These are phyloP conservation scores for Mechanitis messenoides DNA, from an alignment of 2,888 invertebrate species.

Conservation along the genomic window DNA sequence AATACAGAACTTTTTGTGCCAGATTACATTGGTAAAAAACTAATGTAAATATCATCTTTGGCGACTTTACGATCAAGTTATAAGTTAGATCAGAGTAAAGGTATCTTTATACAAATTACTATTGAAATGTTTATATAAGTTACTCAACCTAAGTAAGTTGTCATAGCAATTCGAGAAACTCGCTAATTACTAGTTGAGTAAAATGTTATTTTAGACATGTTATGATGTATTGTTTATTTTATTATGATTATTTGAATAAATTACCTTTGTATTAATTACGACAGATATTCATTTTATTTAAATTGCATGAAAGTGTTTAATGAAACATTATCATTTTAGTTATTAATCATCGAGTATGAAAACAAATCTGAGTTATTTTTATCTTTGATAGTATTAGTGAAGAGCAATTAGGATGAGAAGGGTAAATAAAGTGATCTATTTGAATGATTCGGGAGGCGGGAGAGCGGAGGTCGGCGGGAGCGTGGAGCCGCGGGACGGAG, in stretches of 20 bases:
- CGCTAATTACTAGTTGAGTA: not conserved
- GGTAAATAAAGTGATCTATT: conserved; percentile 39
- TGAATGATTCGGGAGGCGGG: conserved; percentile 46
- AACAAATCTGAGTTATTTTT: conserved; percentile 18
- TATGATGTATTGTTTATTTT: too few relatives aligned
- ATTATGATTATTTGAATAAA: too few relatives aligned
- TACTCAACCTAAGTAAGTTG: conserved; percentile 1
- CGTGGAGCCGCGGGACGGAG: conserved; percentile 12
- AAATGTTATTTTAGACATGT: too few relatives aligned
- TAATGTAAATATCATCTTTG: conserved; percentile 30
- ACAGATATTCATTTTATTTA: too few relatives aligned
- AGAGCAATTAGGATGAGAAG: conserved; percentile 30
- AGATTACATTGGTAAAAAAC: not conserved
- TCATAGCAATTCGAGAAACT: not conserved
- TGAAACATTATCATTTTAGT: conserved; percentile 1
- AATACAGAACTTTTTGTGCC: too few relatives aligned
- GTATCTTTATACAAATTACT: conserved; percentile 12
- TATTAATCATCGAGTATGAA: not conserved
- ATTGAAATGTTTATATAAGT: conserved; percentile 11
- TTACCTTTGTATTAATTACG: too few relatives aligned
- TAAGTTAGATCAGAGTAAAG: conserved; percentile 18
- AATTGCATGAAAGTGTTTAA: not conserved
- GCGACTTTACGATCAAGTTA: conserved; percentile 35
- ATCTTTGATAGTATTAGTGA: conserved; percentile 25
- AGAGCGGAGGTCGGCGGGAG: conserved; percentile 38